These are phyloP conservation scores for Myotis planiceps DNA, from an alignment of 2,797 vertebrate species.

Conservation along the genomic window DNA sequence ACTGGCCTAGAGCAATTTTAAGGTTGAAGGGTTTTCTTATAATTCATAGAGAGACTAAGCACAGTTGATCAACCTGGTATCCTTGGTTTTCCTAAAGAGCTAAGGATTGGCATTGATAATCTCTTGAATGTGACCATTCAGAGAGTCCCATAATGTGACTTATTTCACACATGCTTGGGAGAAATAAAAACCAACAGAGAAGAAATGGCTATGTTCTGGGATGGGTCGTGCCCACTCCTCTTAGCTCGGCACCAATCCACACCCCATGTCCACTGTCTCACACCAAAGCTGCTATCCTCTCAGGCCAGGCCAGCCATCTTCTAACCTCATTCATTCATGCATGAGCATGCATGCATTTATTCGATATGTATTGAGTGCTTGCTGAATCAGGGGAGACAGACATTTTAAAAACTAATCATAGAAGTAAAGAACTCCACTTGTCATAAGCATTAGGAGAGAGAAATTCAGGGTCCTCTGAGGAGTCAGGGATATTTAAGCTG, in stretches of 20 bases:
- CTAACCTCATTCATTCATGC: not conserved
- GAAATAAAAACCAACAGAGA: not conserved
- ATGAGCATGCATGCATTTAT: not conserved
- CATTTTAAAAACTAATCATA: not conserved
- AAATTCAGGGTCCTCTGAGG: not conserved
- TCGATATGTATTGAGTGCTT: not conserved
- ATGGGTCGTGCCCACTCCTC: not conserved
- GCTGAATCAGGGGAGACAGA: not conserved
- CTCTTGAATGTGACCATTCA: not conserved
- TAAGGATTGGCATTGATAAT: not conserved
- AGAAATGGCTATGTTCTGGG: not conserved
- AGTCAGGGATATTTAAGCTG: not conserved
- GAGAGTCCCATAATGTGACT: not conserved
- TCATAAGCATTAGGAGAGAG: not conserved
- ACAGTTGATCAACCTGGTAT: slow-evolving; percentile 39
- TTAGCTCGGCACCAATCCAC: fast-evolving
- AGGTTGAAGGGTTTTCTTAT: slow-evolving; percentile 74
- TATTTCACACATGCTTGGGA: not conserved
- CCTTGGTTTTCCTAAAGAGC: slow-evolving; percentile 27
- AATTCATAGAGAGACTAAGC: slow-evolving; percentile 32
- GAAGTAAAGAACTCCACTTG: not conserved
- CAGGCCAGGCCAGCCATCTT: not conserved
- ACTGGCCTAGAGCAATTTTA: slow-evolving; percentile 64
- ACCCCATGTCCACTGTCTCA: not conserved
- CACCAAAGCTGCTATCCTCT: not conserved